Evolutionary conservation across 2,888 invertebrate genomes (phyloP), one percentile per base, ranked within the genome.

Genomic region (Thalpophila matura): DNA sequence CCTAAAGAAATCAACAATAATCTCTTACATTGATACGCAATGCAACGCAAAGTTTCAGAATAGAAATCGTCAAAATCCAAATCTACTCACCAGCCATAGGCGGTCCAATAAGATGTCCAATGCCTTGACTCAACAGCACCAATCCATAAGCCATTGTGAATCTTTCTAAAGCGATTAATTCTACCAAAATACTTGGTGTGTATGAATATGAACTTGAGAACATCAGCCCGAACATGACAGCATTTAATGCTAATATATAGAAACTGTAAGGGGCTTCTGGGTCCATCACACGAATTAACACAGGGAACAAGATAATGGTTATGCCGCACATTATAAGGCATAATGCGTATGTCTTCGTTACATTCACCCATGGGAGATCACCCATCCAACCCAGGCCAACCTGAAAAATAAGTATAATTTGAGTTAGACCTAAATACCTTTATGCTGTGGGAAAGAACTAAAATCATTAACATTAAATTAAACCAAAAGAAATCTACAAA

Each of bases 131-230:
- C 61, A 99, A 93, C 74, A 99, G 95, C 74, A 98, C 97, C 77
- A 99, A 92, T 12, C 99, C 99, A 89, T 99, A 99, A 18, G 98
- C 99, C 91, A 97, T 98, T 7, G 99, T 98, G 88, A 99, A 99
- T 74, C 98, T 96, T 84, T 99, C 98, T 85, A 99, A 91, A 3
- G 98, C 98, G 42, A 99, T 97, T 80, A 99, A 93, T 86, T 98
- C 97, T 24, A 99, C 98, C 77, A 99, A 94, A 82, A 99, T 98
- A 83, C 98, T 97, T 0, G 99, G 98, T 0, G 99, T 98, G 80
- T 99, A 97, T 0, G 98, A 97, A 89, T 98, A 99, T 63, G 97
- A 98, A 82, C 98, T 99, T 35, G 98, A 98, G 87, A 99, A 98
- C 83, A 98, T 98, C 45, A 99, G 95, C 0, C 99, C 99, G 86